Base-by-base conservation (phyloP, 2,113 vertebrate genomes). In the Corythoichthys intestinalis region DNA sequence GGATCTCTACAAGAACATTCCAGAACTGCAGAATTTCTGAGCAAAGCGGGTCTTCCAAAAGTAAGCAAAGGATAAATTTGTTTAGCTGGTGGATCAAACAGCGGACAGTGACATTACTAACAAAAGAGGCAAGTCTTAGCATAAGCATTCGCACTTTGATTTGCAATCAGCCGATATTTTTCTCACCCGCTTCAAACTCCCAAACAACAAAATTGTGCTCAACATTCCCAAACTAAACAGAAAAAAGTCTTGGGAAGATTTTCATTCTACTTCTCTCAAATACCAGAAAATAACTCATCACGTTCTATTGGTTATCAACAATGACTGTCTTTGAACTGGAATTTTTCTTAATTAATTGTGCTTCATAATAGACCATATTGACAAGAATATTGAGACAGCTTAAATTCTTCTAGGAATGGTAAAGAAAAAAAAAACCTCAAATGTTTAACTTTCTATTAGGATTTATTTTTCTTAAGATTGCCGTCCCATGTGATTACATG, bases 21-120 rank as follows among this genome's bases (percentile, higher is more conserved):
- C 96, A 0, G 95, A 97, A 78, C 93, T 99, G 63, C 95, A 93
- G 71, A 93, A 92, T 90, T 99, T 93, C 89, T 98, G 90, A 94
- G 39, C 58, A 8, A 44, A 6, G 8, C 39, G 59, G 15, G n/a
- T 10, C 7, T 61, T 1, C 2, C 6, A 28, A 54, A 54, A 11
- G 53, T 20, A 2, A 11, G 11, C 20, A 56, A 34, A 56, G 34
- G 53, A 56, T 20, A 37, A 59, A n/a, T 17, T 1, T 15, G 6
- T 38, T 11, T 8, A n/a, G 58, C 58, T 60, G 58, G 37, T 17
- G 7, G 8, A 34, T 4, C 1, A 34, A 58, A 13, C 56, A 14
- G 34, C 34, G 6, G 37, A 37, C 12, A 11, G 28, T 2, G 17
- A 7, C 17, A n/a, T 4, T 20, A 28, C 53, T n/a, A 53, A 53